Percentiles rank a stretch among this genome's conserved stretches.
These are phyloP conservation scores for Clarias batrachus DNA, from an alignment of 2,113 vertebrate species.

Conservation along the genomic window DNA sequence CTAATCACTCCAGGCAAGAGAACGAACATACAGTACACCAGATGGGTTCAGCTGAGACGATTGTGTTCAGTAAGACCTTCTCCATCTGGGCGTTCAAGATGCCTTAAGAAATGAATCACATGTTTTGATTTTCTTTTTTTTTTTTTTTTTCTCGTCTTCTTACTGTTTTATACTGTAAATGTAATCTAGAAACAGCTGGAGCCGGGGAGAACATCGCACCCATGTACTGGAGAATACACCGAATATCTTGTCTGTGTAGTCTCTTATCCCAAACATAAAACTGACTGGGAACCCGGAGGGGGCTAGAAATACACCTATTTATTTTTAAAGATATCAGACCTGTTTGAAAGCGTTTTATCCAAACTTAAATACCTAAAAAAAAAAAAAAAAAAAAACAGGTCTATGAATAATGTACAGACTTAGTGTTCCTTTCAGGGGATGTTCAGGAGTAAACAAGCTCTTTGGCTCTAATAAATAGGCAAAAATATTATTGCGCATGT, in stretches of 20 bases:
- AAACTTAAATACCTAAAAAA: neutral
- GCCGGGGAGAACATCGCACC: neutral
- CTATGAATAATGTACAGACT: neutral
- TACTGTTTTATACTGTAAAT: neutral
- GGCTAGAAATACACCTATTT: neutral
- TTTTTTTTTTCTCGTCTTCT: no score
- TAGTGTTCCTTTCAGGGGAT: neutral
- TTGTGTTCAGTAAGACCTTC: slow-evolving; percentile 34
- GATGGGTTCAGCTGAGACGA: slow-evolving; percentile 62
- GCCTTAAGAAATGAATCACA: slow-evolving; percentile 32
- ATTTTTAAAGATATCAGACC: neutral
- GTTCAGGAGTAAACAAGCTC: neutral
- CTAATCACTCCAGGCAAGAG: slow-evolving; percentile 28
- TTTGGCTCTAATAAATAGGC: neutral
- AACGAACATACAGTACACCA: slow-evolving; percentile 45
- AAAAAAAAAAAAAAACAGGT: neutral
- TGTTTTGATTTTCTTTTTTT: neutral
- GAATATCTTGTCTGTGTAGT: neutral
- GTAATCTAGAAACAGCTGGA: slow-evolving; percentile 1
- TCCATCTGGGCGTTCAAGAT: slow-evolving; percentile 42
- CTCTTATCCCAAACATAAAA: neutral
- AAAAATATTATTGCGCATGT: neutral
- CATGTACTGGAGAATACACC: neutral
- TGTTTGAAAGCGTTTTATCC: neutral
- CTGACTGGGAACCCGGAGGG: neutral